Conservation (phyloP, 2,113 vertebrate genomes). For the Poicephalus meyeri region DNA sequence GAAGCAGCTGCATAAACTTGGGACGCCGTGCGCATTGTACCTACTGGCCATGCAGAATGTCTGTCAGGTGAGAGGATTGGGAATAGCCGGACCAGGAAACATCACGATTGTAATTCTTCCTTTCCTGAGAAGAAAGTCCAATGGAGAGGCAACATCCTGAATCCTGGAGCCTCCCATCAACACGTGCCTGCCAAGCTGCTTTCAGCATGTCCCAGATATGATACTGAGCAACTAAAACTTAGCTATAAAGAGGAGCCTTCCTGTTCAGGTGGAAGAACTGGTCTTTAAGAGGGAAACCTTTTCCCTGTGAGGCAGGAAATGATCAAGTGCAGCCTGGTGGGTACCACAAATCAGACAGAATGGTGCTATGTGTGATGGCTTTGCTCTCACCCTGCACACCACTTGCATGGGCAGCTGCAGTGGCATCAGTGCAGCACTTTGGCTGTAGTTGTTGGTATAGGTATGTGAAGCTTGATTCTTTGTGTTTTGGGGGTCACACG, state of each 20-base stretch:
- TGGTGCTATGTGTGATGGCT: background rate
- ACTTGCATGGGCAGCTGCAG: background rate
- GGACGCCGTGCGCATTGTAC: background rate
- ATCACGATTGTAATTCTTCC: background rate
- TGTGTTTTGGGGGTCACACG: background rate
- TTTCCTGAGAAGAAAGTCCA: background rate
- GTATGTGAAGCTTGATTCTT: background rate
- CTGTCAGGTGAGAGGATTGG: background rate
- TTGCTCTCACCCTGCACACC: background rate
- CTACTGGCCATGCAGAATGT: background rate
- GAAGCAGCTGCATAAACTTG: conserved; percentile 10
- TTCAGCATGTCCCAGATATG: background rate
- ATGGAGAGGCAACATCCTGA: background rate
- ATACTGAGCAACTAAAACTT: background rate
- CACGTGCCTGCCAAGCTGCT: background rate
- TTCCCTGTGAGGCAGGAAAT: background rate
- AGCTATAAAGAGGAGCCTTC: background rate
- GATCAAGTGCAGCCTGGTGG: background rate
- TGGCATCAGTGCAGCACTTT: background rate
- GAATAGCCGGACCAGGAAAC: background rate
- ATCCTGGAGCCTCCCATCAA: background rate
- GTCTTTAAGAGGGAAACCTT: background rate
- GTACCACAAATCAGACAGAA: background rate
- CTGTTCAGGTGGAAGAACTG: background rate
- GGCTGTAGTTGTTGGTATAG: background rate